These are phyloP conservation scores for Amphipyra berbera DNA, from an alignment of 2,888 invertebrate genomes.

Conservation along the genomic window DNA sequence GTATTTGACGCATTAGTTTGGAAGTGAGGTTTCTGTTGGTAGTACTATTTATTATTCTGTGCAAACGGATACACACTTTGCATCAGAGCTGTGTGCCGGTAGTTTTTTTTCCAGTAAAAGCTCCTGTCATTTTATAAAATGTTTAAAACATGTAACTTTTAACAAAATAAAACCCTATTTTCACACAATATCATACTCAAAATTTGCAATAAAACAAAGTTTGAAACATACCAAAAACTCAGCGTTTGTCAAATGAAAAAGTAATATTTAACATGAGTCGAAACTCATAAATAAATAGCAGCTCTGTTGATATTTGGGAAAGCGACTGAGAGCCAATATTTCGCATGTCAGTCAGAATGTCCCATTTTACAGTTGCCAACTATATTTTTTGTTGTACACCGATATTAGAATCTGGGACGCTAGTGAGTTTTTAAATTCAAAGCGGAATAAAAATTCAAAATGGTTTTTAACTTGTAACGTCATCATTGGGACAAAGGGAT, in stretches of 20 bases:
- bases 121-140: too few relatives aligned
- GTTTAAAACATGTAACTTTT: too few relatives aligned
- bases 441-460: slow-evolving; percentile 10
- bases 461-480: not conserved
- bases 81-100: too few relatives aligned
- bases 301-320: slow-evolving; percentile 56
- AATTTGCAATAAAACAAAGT: too few relatives aligned
- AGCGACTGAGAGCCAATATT: slow-evolving; percentile 58
- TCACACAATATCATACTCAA: too few relatives aligned
- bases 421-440: slow-evolving; percentile 15
- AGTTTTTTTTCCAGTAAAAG: too few relatives aligned
- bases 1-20: too few relatives aligned
- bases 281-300: slow-evolving; percentile 60
- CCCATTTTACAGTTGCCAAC: slow-evolving; percentile 37
- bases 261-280: slow-evolving; percentile 52
- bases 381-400: slow-evolving; percentile 40
- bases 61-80: too few relatives aligned
- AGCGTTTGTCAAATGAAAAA: slow-evolving; percentile 51
- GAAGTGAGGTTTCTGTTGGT: too few relatives aligned
- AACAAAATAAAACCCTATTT: too few relatives aligned
- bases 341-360: slow-evolving; percentile 54
- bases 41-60: too few relatives aligned
- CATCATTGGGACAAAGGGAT: not conserved
- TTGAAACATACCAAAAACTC: too few relatives aligned
- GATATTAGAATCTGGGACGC: slow-evolving; percentile 37